A percentile compares a stretch with the other conserved stretches of the same genome.
phyloP scores from a whole-genome alignment of 2,888 invertebrate species.

The Lithophane semibrunnea region DNA sequence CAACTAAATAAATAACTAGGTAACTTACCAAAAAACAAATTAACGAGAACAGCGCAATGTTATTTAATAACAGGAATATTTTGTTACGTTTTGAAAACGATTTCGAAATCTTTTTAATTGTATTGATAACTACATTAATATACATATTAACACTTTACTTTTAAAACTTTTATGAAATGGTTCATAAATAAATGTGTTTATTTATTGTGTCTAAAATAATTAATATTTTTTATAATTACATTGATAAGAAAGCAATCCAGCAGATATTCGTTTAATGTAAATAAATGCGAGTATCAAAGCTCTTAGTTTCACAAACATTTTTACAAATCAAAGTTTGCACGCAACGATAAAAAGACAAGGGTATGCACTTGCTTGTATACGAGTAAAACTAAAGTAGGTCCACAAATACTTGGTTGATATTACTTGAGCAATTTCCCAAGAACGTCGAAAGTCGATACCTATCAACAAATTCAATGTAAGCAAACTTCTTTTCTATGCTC shows the following conservation, averaged over 20 bases:
- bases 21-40: background rate
- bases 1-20: background rate
- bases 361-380: constrained; percentile 8
- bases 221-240: too few species aligned
- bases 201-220: too few species aligned
- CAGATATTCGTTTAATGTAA: constrained; percentile 13
- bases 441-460: constrained; percentile 10
- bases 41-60: background rate
- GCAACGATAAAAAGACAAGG: constrained; percentile 27
- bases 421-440: constrained; percentile 23
- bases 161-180: too few species aligned
- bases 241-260: constrained; percentile 3
- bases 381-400: background rate
- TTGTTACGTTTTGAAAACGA: background rate
- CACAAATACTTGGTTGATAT: background rate
- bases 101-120: background rate
- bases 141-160: too few species aligned
- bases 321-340: constrained; percentile 20
- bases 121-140: too few species aligned
- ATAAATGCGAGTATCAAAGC: constrained; percentile 19
- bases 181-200: too few species aligned
- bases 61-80: background rate
- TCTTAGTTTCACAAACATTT: constrained; percentile 34
- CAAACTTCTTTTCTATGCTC: constrained; percentile 16
- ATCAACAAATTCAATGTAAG: constrained; percentile 37